Base-by-base conservation (phyloP, 2,113 vertebrate genomes). In the Empidonax alnorum region DNA sequence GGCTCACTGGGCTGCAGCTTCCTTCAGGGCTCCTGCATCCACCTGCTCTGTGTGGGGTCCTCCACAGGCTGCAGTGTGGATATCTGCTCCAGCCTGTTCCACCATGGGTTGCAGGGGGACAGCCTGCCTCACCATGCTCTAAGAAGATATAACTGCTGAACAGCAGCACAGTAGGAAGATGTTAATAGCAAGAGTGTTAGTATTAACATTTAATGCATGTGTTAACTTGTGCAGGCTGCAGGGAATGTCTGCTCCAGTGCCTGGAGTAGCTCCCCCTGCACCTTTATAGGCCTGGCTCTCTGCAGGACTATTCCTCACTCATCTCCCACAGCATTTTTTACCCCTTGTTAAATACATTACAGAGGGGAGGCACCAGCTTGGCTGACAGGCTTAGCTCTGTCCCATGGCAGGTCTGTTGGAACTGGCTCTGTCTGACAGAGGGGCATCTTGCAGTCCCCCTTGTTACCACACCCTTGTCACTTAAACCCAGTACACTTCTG, bases 61-160 rank as follows among this genome's bases (percentile, higher is more conserved):
- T 63, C 28, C 19, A 16, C 2, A 9, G 17, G 50, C 35, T 65
- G 7, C 24, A 1, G 13, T 2, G 4, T 13, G 27, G 44, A 0
- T 14, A 3, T 9, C n/a, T 39, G 59, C 41, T 59, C 25, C 4
- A 2, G 8, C 0, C 0, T 28, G 30, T 28, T 74, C 42, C 24
- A 27, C 27, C 4, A 0, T 0, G 3, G 31, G 12, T 4, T 62
- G 55, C 17, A 52, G 31, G 19, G 6, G 21, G 2, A 33, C 4
- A 78, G 14, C 20, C 28, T 50, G 31, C 42, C 63, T 71, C 82
- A 72, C 20, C 17, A 1, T 2, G 6, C 1, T 35, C 35, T 42
- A 5, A 37, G 71, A 82, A 20, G 12, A 61, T 1, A 8, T 22
- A 56, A 24, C 69, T 90, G 69, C 28, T 62, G 5, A 67, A 42